A percentile compares a stretch with the other conserved stretches of the same genome.
These are phyloP conservation scores for Pachliopta kotzebuea DNA, from an alignment of 2,888 invertebrate species.

Conservation along the genomic window DNA sequence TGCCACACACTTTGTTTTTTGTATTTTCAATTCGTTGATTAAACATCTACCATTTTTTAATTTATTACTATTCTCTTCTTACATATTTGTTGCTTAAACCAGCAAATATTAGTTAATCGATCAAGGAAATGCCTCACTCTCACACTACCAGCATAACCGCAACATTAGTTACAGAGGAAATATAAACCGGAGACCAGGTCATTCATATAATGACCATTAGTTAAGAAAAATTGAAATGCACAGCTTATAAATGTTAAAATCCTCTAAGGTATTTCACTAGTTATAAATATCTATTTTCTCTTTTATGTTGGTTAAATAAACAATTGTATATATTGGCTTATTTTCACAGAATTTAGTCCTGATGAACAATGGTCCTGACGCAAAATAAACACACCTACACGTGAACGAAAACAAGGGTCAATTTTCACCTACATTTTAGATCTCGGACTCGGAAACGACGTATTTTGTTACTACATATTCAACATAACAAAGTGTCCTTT, in stretches of 20 bases:
- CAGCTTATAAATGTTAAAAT: not conserved
- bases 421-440: conserved; percentile 64
- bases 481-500: not conserved
- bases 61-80: too few species aligned
- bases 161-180: not conserved
- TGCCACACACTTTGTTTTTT: too few species aligned
- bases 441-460: conserved; percentile 50
- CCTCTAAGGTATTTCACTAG: not conserved
- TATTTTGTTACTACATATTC: conserved; percentile 41
- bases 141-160: not conserved
- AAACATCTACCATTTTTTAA: too few species aligned
- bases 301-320: conserved; percentile 14
- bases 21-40: too few species aligned
- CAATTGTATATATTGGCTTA: conserved; percentile 31
- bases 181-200: conserved; percentile 1
- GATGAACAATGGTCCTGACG: conserved; percentile 41
- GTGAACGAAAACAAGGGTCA: conserved; percentile 55
- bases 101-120: not conserved
- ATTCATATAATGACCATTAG: not conserved
- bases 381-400: conserved; percentile 46
- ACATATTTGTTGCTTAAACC: too few species aligned
- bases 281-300: not conserved
- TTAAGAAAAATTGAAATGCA: too few species aligned
- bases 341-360: conserved; percentile 37
- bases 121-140: not conserved